Conservation (phyloP, 2,888 invertebrate genomes). For the Hirtodrosophila trivittata region DNA sequence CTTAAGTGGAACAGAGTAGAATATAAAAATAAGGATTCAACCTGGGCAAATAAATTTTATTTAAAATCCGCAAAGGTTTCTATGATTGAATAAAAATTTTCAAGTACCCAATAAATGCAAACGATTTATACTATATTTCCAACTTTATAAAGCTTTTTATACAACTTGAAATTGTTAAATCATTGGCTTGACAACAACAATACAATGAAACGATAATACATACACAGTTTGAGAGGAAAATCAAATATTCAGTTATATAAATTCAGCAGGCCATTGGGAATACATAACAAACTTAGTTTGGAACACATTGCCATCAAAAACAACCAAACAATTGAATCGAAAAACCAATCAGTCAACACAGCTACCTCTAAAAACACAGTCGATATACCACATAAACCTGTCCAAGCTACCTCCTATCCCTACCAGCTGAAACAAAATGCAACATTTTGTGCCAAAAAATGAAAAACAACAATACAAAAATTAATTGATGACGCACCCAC, state of each 20-base stretch:
- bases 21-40: too few species aligned
- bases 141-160: too few species aligned
- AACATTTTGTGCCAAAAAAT: slow-evolving; percentile 51
- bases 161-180: too few species aligned
- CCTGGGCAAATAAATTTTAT: too few species aligned
- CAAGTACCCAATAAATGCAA: too few species aligned
- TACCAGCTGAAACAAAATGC: slow-evolving; percentile 26
- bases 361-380: slow-evolving; percentile 31
- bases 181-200: too few species aligned
- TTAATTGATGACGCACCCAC: slow-evolving; percentile 66
- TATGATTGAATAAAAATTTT: too few species aligned
- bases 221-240: neutral
- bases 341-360: slow-evolving; percentile 70
- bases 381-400: slow-evolving; percentile 21
- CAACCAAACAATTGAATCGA: slow-evolving; percentile 57
- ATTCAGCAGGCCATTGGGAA: neutral
- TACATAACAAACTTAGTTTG: slow-evolving; percentile 22
- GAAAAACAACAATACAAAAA: slow-evolving; percentile 66
- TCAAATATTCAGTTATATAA: slow-evolving; percentile 30
- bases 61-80: too few species aligned
- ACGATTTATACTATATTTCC: too few species aligned
- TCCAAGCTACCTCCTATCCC: slow-evolving; percentile 1
- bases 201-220: neutral
- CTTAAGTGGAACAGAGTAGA: too few species aligned
- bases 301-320: slow-evolving; percentile 31